Evolutionary conservation across 2,888 invertebrate species (phyloP).

Genomic region (Cantharis flavilabris): DNA sequence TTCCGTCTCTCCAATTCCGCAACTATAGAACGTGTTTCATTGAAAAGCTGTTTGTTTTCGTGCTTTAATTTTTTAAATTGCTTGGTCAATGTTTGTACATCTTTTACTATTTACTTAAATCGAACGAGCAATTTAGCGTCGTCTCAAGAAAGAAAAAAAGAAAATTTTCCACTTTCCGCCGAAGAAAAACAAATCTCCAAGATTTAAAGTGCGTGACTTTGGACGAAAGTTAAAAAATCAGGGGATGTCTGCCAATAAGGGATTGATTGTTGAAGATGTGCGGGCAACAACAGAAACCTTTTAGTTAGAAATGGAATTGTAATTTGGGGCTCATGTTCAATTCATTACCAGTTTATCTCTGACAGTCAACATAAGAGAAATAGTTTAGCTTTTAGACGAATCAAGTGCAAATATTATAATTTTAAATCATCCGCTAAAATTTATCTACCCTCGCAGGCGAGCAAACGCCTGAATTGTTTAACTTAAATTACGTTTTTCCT

Average conservation of each 20-base stretch:
- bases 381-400: conserved; percentile 23
- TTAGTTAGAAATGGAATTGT: conserved; percentile 53
- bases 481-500: background rate
- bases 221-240: conserved; percentile 10
- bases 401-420: conserved; percentile 23
- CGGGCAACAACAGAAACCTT: conserved; percentile 55
- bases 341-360: conserved; percentile 55
- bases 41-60: conserved; percentile 15
- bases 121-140: background rate
- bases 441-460: background rate
- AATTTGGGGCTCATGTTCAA: conserved; percentile 54
- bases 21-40: conserved; percentile 27
- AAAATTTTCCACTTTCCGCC: background rate
- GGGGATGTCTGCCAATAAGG: conserved; percentile 7
- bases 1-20: conserved; percentile 14
- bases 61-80: conserved; percentile 24
- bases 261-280: conserved; percentile 37
- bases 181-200: background rate
- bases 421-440: conserved; percentile 11
- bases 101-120: background rate
- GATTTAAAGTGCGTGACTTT: background rate
- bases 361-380: conserved; percentile 23
- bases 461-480: background rate
- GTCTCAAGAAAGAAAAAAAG: background rate
- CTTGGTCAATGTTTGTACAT: conserved; percentile 14